Base-by-base conservation (phyloP, 2,797 vertebrate species). In the Poeciliopsis paucimaculata region DNA sequence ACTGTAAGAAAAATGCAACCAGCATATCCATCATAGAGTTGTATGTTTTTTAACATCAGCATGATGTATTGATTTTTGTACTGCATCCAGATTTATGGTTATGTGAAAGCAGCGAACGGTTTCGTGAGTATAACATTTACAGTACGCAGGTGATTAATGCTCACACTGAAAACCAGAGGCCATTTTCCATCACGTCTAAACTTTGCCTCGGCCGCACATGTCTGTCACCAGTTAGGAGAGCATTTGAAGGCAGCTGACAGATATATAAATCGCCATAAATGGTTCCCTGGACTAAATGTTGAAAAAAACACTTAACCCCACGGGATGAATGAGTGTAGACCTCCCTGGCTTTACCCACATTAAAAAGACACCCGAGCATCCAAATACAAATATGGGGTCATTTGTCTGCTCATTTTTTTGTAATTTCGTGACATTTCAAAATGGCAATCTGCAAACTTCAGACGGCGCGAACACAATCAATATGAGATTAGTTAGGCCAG, bases 331-430 rank as follows among this genome's bases (percentile, higher is more conserved):
- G 91, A 91, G 82, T 70, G 72, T 64, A 86, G 92, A 92, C 92
- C 91, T 91, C 92, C 90, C 88, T 28, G 86, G 76, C 87, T 92
- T 91, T 87, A 34, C 80, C 91, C 91, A 91, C 92, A 94, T 93
- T 93, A 94, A 93, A 94, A 90, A 91, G 90, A 92, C 91, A 92
- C 91, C 94, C 79, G 83, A 93, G 88, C 89, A 93, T 94, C 91
- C 87, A 82, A 82, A 87, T 91, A 91, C 91, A 94, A 95, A 95
- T 95, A 94, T 87, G 90, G 87, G 89, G 86, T 86, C 83, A 93
- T 93, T 93, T 90, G 91, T 91, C 90, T 62, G 85, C 79, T 77
- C 91, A 89, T 91, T 91, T 57, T 41, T 43, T 55, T 88, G 87
- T 90, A 82, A 81, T 90, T 90, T 90, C 80, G 47, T 88, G 89